These are phyloP conservation scores for Neoseiulus cucumeris DNA, from an alignment of 1,140 invertebrate species.

Conservation along the genomic window DNA sequence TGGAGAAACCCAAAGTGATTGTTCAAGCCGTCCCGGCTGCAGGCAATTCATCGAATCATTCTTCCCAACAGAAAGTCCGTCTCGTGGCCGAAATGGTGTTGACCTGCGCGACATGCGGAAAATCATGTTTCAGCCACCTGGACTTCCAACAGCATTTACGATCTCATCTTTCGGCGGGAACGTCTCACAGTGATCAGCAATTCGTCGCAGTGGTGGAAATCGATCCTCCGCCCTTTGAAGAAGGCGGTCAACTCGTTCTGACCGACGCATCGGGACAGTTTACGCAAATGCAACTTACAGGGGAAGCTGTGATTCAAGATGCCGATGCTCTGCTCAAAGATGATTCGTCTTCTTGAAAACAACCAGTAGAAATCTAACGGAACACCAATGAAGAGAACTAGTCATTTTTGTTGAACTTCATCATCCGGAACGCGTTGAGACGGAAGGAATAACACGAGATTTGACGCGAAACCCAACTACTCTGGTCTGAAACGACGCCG, in stretches of 20 bases:
- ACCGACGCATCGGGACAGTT: slow-evolving; percentile 8
- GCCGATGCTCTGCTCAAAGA: slow-evolving; percentile 4
- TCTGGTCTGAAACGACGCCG: no score
- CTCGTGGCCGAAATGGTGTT: slow-evolving; percentile 8
- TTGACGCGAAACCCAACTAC: no score
- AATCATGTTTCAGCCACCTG: slow-evolving; percentile 8
- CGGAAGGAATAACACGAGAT: no score
- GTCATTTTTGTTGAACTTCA: no score
- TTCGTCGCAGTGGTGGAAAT: slow-evolving; percentile 4
- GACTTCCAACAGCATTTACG: slow-evolving; percentile 8
- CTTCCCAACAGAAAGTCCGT: not conserved
- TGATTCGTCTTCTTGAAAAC: not conserved
- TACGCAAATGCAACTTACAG: not conserved
- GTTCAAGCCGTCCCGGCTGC: not conserved
- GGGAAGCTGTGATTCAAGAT: slow-evolving; percentile 8
- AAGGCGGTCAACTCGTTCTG: not conserved
- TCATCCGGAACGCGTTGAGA: no score
- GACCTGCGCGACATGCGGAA: slow-evolving; percentile 6
- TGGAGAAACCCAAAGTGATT: slow-evolving; percentile 6
- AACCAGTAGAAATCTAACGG: no score
- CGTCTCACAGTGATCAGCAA: not conserved
- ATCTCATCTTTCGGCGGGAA: not conserved
- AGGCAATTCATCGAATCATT: not conserved
- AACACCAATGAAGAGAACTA: no score
- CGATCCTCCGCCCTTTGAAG: not conserved